Percentiles rank a stretch among this genome's conserved stretches.
Conservation (phyloP, 2,888 invertebrate species). For the Brachyptera putata region DNA sequence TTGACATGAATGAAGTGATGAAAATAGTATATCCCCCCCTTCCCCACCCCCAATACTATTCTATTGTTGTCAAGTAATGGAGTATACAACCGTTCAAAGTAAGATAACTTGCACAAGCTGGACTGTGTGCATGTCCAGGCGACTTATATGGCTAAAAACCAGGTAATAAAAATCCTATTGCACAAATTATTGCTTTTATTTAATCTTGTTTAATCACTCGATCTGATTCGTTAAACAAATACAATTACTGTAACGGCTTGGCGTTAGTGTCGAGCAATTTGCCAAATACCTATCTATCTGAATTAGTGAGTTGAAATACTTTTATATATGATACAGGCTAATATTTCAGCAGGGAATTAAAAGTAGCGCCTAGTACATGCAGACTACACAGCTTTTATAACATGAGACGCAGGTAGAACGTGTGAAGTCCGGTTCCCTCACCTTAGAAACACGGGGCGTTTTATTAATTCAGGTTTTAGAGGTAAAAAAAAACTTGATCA, state of each 20-base stretch:
- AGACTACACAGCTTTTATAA: background rate
- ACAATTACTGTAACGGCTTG: constrained; percentile 17
- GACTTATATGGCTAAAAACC: background rate
- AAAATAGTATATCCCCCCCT: too few species aligned
- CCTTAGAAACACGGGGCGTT: background rate
- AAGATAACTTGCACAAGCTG: too few species aligned
- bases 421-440: background rate
- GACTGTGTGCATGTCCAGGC: background rate
- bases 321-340: constrained; percentile 14
- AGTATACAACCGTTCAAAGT: too few species aligned
- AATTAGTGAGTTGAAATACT: constrained; percentile 15
- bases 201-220: constrained; percentile 18
- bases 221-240: constrained; percentile 12
- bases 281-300: constrained; percentile 11
- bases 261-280: constrained; percentile 3
- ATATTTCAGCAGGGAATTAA: constrained; percentile 9
- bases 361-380: background rate
- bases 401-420: background rate
- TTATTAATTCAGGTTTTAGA: constrained; percentile 8
- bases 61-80: too few species aligned
- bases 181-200: constrained; percentile 12
- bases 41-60: too few species aligned
- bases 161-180: constrained; percentile 5
- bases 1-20: too few species aligned
- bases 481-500: background rate